Evolutionary conservation across 2,797 vertebrate species (phyloP).

Genomic region (Cheirogaleus major): DNA sequence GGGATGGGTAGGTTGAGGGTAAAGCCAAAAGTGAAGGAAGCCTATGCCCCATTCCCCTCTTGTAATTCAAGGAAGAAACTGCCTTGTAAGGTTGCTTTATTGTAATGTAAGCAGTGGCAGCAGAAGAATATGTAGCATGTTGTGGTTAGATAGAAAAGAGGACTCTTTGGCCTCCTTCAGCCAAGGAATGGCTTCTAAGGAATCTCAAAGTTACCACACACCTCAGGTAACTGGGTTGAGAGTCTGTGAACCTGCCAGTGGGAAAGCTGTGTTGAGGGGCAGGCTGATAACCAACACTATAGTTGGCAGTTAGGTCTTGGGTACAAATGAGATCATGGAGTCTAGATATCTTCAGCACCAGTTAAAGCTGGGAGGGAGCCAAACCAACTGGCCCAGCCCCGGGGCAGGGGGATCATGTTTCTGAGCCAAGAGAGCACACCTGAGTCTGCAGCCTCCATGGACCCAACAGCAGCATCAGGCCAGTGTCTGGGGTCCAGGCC

Average conservation of each 20-base stretch:
- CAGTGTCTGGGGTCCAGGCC: not conserved
- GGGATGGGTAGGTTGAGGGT: not conserved
- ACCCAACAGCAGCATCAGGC: not conserved
- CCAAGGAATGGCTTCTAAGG: slow-evolving; percentile 1
- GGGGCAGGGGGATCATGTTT: not conserved
- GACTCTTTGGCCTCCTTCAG: not conserved
- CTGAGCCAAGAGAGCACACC: not conserved
- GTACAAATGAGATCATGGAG: not conserved
- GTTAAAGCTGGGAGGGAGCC: not conserved
- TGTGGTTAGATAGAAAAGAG: not conserved
- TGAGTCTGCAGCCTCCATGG: not conserved
- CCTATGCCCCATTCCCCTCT: not conserved
- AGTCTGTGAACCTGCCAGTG: not conserved
- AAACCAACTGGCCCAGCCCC: not conserved
- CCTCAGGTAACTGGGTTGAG: not conserved
- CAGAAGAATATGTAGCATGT: not conserved
- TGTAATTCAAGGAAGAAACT: not conserved
- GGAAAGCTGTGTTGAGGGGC: not conserved
- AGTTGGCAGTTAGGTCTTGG: not conserved
- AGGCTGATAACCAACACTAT: not conserved
- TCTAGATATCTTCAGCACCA: not conserved
- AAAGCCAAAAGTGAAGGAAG: not conserved
- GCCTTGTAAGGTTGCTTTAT: not conserved
- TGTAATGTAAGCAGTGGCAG: not conserved
- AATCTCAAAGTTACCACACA: not conserved